Conservation (phyloP, 2,888 invertebrate genomes). For the Ditula angustiorana region DNA sequence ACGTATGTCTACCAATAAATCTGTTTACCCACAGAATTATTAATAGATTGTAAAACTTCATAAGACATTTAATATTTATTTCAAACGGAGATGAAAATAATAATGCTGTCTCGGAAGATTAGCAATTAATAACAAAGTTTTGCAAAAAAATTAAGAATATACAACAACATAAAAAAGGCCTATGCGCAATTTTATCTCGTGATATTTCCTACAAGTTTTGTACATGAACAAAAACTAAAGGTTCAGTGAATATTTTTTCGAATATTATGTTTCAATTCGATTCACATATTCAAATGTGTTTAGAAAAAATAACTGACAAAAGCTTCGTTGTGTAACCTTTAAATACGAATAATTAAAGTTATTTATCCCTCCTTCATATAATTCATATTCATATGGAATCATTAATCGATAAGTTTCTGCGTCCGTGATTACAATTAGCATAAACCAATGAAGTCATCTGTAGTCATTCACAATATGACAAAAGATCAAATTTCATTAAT, state of each 20-base stretch:
- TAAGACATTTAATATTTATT: neutral
- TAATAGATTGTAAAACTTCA: neutral
- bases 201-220: neutral
- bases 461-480: constrained; percentile 7
- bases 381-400: constrained; percentile 5
- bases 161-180: too few species aligned
- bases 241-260: neutral
- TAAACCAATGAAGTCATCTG: constrained; percentile 11
- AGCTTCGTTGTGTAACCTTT: constrained; percentile 7
- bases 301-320: neutral
- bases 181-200: neutral
- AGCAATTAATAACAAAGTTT: too few species aligned
- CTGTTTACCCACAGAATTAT: neutral
- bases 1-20: constrained; percentile 4
- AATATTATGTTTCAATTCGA: too few species aligned
- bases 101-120: too few species aligned
- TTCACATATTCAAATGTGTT: neutral
- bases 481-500: constrained; percentile 25
- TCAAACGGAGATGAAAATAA: neutral
- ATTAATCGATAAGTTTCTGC: neutral
- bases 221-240: neutral
- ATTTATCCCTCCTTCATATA: constrained; percentile 2
- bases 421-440: constrained; percentile 11
- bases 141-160: too few species aligned
- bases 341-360: constrained; percentile 4